These are phyloP conservation scores for Premnoplex brunnescens DNA, from an alignment of 2,797 vertebrate species.

Conservation along the genomic window DNA sequence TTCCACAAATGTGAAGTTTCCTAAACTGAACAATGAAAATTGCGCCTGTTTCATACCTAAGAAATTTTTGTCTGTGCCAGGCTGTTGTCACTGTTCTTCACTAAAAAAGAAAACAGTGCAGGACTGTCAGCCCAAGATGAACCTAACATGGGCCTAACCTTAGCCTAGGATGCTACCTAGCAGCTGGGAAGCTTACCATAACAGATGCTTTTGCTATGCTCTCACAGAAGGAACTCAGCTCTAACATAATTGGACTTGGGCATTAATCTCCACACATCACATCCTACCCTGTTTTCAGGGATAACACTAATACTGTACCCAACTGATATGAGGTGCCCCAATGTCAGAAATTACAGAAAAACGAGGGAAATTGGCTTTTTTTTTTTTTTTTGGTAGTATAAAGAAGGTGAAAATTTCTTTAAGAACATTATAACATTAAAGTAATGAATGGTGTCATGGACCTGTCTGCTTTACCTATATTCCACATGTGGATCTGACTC, in stretches of 20 bases:
- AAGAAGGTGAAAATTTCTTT: background rate
- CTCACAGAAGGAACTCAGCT: background rate
- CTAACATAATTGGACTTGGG: background rate
- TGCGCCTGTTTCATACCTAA: background rate
- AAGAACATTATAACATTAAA: background rate
- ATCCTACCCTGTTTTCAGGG: too few species aligned
- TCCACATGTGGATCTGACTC: background rate
- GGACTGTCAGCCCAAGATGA: background rate
- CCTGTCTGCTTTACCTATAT: background rate
- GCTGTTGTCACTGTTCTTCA: background rate
- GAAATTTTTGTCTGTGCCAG: background rate
- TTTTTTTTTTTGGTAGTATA: background rate
- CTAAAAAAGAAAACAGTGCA: background rate
- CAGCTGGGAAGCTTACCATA: background rate
- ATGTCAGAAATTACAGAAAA: background rate
- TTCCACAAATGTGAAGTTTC: background rate
- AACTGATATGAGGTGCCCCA: background rate
- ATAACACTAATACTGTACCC: background rate
- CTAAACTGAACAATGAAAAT: background rate
- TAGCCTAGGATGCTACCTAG: background rate
- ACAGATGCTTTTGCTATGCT: background rate
- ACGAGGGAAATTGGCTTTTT: background rate
- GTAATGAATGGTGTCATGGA: background rate
- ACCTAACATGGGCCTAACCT: background rate
- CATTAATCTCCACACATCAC: background rate